Evolutionary conservation across 2,888 invertebrate genomes (phyloP), one percentile per base, ranked within the genome.

Genomic region (Platypus cylindrus): DNA sequence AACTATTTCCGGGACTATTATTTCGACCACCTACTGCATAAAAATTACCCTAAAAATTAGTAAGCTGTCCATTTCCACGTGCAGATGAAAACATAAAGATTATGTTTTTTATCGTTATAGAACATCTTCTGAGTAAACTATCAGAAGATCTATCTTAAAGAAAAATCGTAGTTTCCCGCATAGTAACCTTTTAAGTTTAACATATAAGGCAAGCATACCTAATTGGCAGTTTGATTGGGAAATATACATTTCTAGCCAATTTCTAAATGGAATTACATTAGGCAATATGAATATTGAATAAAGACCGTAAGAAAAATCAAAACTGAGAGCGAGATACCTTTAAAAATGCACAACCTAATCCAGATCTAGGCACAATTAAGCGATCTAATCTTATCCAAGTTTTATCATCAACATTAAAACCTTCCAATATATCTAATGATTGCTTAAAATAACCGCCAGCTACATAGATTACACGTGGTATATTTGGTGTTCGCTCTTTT

Each of bases 11-110:
- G 16, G 86, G 85, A 16, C 85, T 80, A 55, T 90, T 91, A 60
- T 91, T 90, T 46, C 93, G 68, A 0, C 93, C 93, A 9, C 93
- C 93, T 9, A 93, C 85, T 5, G 86, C 87, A 64, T 90, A 93
- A 60, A 93, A 84, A 53, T 82, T 70, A 17, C 90, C 86, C 70
- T 75, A 57, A 3, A 52, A 49, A n/a, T n/a, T n/a, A n/a, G n/a
- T n/a, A n/a, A n/a, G n/a, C n/a, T n/a, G n/a, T n/a, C n/a, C n/a
- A n/a, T n/a, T n/a, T n/a, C n/a, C n/a, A n/a, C n/a, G n/a, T n/a
- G n/a, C n/a, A n/a, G n/a, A n/a, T n/a, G n/a, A n/a, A n/a, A n/a
- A n/a, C n/a, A n/a, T n/a, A n/a, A n/a, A n/a, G n/a, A n/a, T n/a
- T n/a, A n/a, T n/a, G n/a, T n/a, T n/a, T n/a, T n/a, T n/a, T n/a